Evolutionary conservation across 2,888 invertebrate genomes (phyloP).

Genomic region (Athetis lepigone): DNA sequence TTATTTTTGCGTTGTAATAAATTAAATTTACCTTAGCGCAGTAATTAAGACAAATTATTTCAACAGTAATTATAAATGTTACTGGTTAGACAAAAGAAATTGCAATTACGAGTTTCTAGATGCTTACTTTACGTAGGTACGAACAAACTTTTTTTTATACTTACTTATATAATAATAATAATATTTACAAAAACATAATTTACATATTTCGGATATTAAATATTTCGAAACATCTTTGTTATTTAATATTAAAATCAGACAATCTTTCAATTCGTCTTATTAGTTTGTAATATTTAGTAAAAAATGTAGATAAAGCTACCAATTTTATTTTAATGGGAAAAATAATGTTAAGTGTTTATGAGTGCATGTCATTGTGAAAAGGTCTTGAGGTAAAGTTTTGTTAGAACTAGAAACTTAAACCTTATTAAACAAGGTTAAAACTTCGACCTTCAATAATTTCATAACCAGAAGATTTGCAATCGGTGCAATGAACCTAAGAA

Average conservation of each 20-base stretch:
- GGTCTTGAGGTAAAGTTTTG: no score
- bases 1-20: slow-evolving; percentile 7
- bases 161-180: no score
- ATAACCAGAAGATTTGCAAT: background rate
- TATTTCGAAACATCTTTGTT: background rate
- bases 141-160: background rate
- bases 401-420: background rate
- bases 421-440: background rate
- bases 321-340: no score
- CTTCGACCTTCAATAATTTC: background rate
- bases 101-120: background rate
- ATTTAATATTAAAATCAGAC: background rate
- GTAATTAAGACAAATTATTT: slow-evolving; percentile 18
- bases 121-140: background rate
- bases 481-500: no score
- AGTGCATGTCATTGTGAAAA: background rate
- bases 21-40: slow-evolving; percentile 13
- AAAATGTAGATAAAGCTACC: no score
- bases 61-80: background rate
- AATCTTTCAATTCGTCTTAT: no score
- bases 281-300: no score
- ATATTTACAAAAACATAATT: no score
- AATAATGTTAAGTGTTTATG: background rate
- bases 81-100: background rate
- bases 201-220: background rate